Evolutionary conservation across 2,113 vertebrate species (phyloP).

Genomic region (Microcebus tavaratra): DNA sequence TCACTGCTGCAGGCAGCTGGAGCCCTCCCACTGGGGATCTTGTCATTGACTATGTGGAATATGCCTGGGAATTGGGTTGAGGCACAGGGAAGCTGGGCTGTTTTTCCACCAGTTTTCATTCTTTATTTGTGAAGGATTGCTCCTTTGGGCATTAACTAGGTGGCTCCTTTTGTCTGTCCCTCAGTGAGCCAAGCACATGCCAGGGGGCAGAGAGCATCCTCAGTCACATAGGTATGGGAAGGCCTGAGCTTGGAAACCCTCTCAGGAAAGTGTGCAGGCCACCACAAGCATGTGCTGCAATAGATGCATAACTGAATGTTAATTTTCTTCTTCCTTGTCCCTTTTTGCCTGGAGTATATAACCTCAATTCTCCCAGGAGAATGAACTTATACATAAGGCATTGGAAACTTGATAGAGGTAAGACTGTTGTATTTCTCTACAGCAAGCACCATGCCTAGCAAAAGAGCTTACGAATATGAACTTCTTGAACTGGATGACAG

Average conservation of each 20-base stretch:
- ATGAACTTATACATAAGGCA: background rate
- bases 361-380: background rate
- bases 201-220: background rate
- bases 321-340: background rate
- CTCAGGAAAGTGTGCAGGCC: no score
- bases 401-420: background rate
- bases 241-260: background rate
- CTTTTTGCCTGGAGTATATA: background rate
- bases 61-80: background rate
- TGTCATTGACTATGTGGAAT: background rate
- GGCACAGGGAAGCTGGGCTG: background rate
- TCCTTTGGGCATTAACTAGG: no score
- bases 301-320: background rate
- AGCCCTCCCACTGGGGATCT: background rate
- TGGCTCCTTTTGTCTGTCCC: background rate
- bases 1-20: background rate
- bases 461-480: background rate
- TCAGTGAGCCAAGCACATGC: background rate
- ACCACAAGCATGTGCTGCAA: background rate
- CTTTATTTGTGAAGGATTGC: background rate
- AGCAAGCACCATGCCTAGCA: background rate
- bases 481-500: background rate
- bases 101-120: background rate
- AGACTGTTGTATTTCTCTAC: background rate
- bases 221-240: no score